Evolutionary conservation across 2,797 vertebrate genomes (phyloP), one percentile per base, ranked within the genome.

Genomic region (Lithobates pipiens): DNA sequence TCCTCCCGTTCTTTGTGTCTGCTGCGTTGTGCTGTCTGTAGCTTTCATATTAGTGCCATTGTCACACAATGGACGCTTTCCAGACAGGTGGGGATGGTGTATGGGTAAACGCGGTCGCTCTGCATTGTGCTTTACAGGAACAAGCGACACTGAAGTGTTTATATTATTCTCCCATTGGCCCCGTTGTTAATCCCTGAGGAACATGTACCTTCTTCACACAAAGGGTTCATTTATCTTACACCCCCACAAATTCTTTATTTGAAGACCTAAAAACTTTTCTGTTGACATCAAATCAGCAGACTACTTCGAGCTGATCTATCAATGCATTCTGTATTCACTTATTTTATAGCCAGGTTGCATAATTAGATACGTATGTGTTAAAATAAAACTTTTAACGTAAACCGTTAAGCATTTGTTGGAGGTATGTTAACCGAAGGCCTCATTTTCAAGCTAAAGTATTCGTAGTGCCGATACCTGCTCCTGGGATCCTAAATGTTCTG

Each of bases 131-230:
- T 78, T 11, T 23, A 39, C 25, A 39, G n/a, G 61, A 65, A 21
- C 61, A 10, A 32, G 57, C 68, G 65, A 11, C 63, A 21, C 67
- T 42, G 63, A 23, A 25, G 16, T 25, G 10, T 44, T 68, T 27
- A 16, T 44, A 65, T 68, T 27, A 65, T 77, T 65, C 34, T 15
- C 11, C 10, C 10, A 36, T 3, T 21, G 29, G 10, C n/a, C n/a
- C 77, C 77, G 36, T 78, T 67, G 68, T 25, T 68, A 39, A 36
- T 3, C 15, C n/a, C 39, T 61, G 21, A 29, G 29, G 29, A n/a
- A 57, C 36, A 67, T 34, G 36, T 77, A 67, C 65, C 21, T 77
- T 77, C 76, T 77, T 34, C 39, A 10, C 61, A 42, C 77, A 7
- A 42, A 68, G 77, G 77, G 77, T 29, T 8, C 25, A 39, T 68